Evolutionary conservation across 2,113 vertebrate genomes (phyloP).

Genomic region (Antechinus stuartii): DNA sequence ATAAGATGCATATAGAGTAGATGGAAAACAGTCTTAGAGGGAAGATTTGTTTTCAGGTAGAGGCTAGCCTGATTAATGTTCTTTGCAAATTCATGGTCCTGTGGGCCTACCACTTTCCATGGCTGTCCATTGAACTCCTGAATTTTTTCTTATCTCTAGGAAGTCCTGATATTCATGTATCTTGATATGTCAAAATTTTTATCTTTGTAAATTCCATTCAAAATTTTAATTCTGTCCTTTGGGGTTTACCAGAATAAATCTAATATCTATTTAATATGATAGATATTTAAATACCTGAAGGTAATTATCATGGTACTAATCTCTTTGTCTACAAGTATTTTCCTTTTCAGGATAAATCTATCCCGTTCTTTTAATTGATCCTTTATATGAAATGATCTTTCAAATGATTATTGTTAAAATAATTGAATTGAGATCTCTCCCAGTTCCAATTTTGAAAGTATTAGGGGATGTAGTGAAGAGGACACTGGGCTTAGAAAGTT

Average conservation of each 20-base stretch:
- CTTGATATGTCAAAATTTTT: background rate
- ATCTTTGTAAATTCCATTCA: background rate
- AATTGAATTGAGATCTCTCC: background rate
- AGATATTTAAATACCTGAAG: background rate
- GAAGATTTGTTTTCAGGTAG: background rate
- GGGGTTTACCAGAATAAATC: background rate
- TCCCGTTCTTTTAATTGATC: background rate
- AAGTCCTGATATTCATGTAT: background rate
- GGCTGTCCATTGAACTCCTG: background rate
- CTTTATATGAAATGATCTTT: background rate
- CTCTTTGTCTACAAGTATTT: background rate
- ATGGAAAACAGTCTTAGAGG: background rate
- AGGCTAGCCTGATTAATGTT: background rate
- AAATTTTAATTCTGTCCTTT: background rate
- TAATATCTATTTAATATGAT: background rate
- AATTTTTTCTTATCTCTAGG: background rate
- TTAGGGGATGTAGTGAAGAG: background rate
- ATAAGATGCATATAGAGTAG: background rate
- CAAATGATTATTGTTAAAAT: background rate
- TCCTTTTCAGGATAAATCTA: background rate
- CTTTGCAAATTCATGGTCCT: background rate
- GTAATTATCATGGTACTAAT: background rate
- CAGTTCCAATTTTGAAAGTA: background rate
- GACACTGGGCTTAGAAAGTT: background rate
- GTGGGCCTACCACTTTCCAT: background rate